A percentile compares a stretch with the other conserved stretches of the same genome.
These are phyloP conservation scores for Oryzias javanicus DNA, from an alignment of 2,113 vertebrate species.

Conservation along the genomic window DNA sequence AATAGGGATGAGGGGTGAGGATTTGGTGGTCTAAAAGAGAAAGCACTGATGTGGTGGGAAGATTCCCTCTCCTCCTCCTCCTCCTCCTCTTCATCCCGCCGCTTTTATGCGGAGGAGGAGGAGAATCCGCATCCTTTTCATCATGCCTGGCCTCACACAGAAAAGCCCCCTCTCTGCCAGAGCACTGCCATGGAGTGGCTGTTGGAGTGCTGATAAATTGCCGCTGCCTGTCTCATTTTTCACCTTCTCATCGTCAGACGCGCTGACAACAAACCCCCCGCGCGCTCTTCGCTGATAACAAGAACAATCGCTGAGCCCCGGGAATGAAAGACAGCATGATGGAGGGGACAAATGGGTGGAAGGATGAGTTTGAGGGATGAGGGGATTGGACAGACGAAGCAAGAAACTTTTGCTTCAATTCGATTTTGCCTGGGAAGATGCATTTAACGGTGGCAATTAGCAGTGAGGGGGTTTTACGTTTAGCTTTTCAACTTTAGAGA, in stretches of 20 bases:
- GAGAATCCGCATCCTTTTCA: constrained; percentile 53
- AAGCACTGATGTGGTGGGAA: constrained; percentile 29
- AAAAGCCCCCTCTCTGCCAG: constrained; percentile 36
- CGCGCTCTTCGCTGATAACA: constrained; percentile 55
- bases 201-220: constrained; percentile 64
- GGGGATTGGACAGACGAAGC: constrained; percentile 3
- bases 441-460: neutral
- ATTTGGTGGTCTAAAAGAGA: constrained; percentile 7
- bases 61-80: constrained; percentile 7
- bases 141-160: constrained; percentile 43
- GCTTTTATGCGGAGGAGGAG: constrained; percentile 31
- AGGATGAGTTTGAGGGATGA: neutral
- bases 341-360: constrained; percentile 29
- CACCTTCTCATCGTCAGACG: constrained; percentile 48
- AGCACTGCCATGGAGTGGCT: constrained; percentile 6
- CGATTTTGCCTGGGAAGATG: neutral
- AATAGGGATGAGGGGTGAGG: neutral
- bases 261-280: constrained; percentile 43
- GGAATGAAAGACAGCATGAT: constrained; percentile 36
- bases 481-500: neutral
- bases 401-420: constrained; percentile 18
- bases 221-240: constrained; percentile 63
- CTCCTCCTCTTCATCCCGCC: constrained; percentile 25
- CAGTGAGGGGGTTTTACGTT: no score
- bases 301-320: constrained; percentile 58